Base-by-base conservation (phyloP, 2,888 invertebrate species). In the Nezara viridula region DNA sequence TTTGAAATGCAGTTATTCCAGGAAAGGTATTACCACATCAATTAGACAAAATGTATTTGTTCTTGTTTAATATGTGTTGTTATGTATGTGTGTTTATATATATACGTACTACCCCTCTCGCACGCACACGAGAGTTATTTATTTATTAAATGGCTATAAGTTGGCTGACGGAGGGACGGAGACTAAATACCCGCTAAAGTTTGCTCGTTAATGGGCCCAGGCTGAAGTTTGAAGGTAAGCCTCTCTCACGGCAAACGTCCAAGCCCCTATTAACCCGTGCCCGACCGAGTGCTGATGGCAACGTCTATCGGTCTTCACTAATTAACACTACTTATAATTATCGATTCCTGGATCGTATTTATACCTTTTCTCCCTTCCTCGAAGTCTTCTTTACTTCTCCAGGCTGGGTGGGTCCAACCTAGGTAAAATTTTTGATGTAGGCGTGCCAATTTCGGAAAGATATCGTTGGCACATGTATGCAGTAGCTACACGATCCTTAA, bases 311-410 rank as follows among this genome's bases (percentile, higher is more conserved):
- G n/a, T 81, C 47, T 81, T 81, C 81, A 44, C 81, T 81, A 81
- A 81, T 81, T 81, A 81, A 81, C 81, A 81, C 81, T 81, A 81
- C 81, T 81, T 81, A 81, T 81, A 81, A 81, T 81, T 81, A 81
- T 81, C n/a, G 81, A 81, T 81, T 81, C 44, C n/a, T 3, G 10
- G 44, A n/a, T 81, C 14, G 44, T 81, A 47, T 81, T 73, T 73
- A 73, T 73, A 73, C 81, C 44, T 47, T 47, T 47, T 47, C 40
- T 44, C 24, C 81, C n/a, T 47, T 44, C 44, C 40, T 7, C 24
- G 5, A 37, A 37, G 66, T 32, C 32, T 7, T 32, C 32, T 37
- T 21, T 37, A 73, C 21, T 19, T 7, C 66, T 9, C 6, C 19
- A 32, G 27, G 14, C 14, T 0, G 27, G 14, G 27, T 32, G 60